These are phyloP conservation scores for Conistra vaccinii DNA, from an alignment of 2,888 invertebrate genomes.

Conservation along the genomic window DNA sequence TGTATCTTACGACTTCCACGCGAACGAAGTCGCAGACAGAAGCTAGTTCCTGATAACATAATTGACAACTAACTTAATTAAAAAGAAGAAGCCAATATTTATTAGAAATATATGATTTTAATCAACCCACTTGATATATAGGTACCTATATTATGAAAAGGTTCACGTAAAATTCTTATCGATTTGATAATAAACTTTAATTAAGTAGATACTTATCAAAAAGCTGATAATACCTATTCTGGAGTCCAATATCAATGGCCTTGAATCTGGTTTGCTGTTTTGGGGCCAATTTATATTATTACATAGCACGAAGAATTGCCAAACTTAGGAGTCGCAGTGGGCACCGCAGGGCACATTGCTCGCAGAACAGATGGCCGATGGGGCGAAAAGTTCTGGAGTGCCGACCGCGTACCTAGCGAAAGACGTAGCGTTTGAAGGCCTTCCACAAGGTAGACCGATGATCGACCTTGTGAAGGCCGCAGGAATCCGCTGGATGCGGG, in stretches of 20 bases:
- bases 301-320: no score
- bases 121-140: constrained; percentile 17
- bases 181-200: constrained; percentile 21
- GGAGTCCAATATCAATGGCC: neutral
- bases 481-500: no score
- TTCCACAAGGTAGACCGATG: no score
- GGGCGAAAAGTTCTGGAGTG: no score
- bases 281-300: neutral
- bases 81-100: constrained; percentile 16
- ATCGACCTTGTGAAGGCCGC: no score
- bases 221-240: neutral
- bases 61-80: constrained; percentile 39
- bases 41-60: neutral
- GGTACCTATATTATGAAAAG: neutral
- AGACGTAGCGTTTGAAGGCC: no score
- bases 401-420: no score
- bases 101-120: neutral
- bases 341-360: no score
- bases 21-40: neutral
- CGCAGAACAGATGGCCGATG: no score
- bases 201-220: constrained; percentile 13
- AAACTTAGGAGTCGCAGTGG: no score
- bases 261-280: neutral
- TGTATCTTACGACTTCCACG: neutral
- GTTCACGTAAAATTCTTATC: constrained; percentile 18